Evolutionary conservation across 2,888 invertebrate genomes (phyloP).

Genomic region (Nemapogon koenigi): DNA sequence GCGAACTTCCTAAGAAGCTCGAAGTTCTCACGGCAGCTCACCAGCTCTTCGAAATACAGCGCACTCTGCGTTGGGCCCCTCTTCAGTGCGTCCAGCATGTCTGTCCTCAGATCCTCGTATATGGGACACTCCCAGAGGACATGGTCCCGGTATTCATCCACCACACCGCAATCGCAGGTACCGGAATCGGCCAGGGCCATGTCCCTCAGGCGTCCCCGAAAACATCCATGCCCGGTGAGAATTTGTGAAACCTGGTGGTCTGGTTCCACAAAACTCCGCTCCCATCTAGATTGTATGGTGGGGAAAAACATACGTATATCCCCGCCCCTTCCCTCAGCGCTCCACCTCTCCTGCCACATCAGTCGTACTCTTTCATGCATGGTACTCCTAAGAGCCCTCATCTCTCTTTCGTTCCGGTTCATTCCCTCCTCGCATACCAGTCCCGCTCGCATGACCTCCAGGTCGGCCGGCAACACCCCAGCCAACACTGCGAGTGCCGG

Average conservation of each 20-base stretch:
- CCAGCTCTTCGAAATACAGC: slow-evolving; percentile 8
- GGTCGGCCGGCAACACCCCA: background rate
- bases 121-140: background rate
- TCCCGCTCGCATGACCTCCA: background rate
- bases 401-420: background rate
- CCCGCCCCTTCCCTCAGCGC: background rate
- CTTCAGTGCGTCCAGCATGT: background rate
- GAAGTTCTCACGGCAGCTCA: slow-evolving; percentile 6
- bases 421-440: background rate
- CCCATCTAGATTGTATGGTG: background rate
- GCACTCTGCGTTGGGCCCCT: slow-evolving; percentile 1
- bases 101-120: background rate
- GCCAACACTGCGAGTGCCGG: background rate
- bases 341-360: background rate
- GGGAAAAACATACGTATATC: background rate
- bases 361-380: background rate
- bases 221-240: slow-evolving; percentile 5
- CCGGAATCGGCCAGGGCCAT: background rate
- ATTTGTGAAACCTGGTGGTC: slow-evolving; percentile 1
- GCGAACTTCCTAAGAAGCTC: slow-evolving; percentile 1
- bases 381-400: background rate
- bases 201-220: no score
- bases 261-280: background rate
- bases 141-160: background rate
- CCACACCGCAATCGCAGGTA: background rate